Evolutionary conservation across 2,797 vertebrate species (phyloP).

Genomic region (Ambastaia sidthimunki): DNA sequence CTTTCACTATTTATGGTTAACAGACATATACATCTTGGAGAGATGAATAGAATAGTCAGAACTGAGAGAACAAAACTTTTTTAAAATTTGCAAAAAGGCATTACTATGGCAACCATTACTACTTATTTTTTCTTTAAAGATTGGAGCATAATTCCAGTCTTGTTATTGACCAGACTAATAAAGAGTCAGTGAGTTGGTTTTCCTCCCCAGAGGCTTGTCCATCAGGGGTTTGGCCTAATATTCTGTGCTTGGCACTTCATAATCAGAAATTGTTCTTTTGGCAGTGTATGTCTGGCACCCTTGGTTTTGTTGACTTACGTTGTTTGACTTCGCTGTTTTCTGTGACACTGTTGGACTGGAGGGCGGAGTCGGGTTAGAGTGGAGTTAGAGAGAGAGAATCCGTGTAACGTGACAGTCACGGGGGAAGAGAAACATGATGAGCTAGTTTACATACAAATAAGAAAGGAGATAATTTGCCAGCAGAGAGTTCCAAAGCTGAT

Average conservation of each 20-base stretch:
- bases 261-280: not conserved
- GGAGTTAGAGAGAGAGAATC: slow-evolving; percentile 32
- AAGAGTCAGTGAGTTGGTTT: slow-evolving; percentile 33
- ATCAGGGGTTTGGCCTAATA: slow-evolving; percentile 5
- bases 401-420: slow-evolving; percentile 41
- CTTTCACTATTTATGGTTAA: slow-evolving; percentile 33
- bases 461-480: slow-evolving; percentile 43
- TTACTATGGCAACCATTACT: not conserved
- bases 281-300: slow-evolving; percentile 6
- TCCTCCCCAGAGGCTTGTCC: not conserved
- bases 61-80: too few relatives aligned
- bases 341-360: not conserved
- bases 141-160: not conserved
- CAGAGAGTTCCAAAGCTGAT: slow-evolving; percentile 39
- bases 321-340: slow-evolving; percentile 4
- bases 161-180: slow-evolving; percentile 3
- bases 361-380: too few relatives aligned
- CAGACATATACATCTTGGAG: slow-evolving; percentile 36
- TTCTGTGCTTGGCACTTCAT: not conserved
- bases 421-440: slow-evolving; percentile 41
- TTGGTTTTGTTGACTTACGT: slow-evolving; percentile 16
- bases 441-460: slow-evolving; percentile 49
- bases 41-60: not conserved
- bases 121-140: not conserved
- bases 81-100: too few relatives aligned